Evolutionary conservation across 2,888 invertebrate species (phyloP).

Genomic region (Zygothrica quintamaculata): DNA sequence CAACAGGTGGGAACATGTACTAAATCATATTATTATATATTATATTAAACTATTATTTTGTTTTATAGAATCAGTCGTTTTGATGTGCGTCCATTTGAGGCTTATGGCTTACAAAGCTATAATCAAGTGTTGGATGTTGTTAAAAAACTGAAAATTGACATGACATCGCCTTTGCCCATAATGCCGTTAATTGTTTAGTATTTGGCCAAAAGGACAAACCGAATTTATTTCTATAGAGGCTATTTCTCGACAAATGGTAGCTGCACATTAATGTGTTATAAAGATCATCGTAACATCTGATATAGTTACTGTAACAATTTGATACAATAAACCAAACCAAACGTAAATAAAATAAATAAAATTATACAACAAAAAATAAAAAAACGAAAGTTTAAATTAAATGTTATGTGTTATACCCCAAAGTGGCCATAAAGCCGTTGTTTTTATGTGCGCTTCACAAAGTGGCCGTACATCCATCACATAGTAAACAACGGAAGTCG

Average conservation of each 20-base stretch:
- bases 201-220: background rate
- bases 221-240: slow-evolving; percentile 14
- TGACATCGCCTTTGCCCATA: slow-evolving; percentile 42
- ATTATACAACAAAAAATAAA: too few species aligned
- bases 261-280: slow-evolving; percentile 9
- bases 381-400: slow-evolving; percentile 54
- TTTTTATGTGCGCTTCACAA: slow-evolving; percentile 46
- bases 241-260: background rate
- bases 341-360: slow-evolving; percentile 30
- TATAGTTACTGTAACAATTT: slow-evolving; percentile 34
- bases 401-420: slow-evolving; percentile 52
- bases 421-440: slow-evolving; percentile 64
- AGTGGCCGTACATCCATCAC: slow-evolving; percentile 60
- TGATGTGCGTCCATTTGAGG: slow-evolving; percentile 44
- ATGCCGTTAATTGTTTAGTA: slow-evolving; percentile 38
- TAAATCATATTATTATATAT: background rate
- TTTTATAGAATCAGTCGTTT: slow-evolving; percentile 52
- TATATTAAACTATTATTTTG: background rate
- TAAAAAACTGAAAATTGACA: slow-evolving; percentile 54
- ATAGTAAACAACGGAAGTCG: slow-evolving; percentile 45
- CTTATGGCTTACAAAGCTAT: slow-evolving; percentile 49
- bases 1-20: slow-evolving; percentile 84
- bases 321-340: slow-evolving; percentile 14
- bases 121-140: slow-evolving; percentile 39
- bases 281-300: slow-evolving; percentile 20